phyloP scores from a whole-genome alignment of 2,797 vertebrate genomes.

The Coregonus ussuriensis region DNA sequence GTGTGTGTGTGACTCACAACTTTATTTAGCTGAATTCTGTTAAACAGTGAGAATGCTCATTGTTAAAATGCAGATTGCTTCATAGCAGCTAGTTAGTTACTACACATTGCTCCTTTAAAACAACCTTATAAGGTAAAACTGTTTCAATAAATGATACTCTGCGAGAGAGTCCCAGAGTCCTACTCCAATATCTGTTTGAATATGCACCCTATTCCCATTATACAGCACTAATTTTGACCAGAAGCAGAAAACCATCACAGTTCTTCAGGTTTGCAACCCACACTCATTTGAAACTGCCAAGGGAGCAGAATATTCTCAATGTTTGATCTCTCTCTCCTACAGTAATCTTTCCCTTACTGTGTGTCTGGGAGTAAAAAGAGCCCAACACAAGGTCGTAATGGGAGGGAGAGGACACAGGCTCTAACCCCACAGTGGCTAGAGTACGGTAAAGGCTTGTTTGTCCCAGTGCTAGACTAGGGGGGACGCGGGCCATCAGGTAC shows the following conservation, averaged over 20 bases:
- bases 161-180: not conserved
- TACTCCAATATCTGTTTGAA: not conserved
- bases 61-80: not conserved
- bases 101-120: too few species aligned
- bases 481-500: slow-evolving; percentile 6
- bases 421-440: slow-evolving; percentile 7
- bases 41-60: not conserved
- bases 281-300: slow-evolving; percentile 15
- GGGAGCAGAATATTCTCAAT: not conserved
- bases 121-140: not conserved
- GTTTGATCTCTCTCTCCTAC: not conserved
- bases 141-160: not conserved
- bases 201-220: too few species aligned
- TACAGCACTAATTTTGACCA: not conserved
- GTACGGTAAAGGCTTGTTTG: slow-evolving; percentile 3
- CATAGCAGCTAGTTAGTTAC: not conserved
- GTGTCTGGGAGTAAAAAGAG: slow-evolving; percentile 3
- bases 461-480: slow-evolving; percentile 3
- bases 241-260: not conserved
- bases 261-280: not conserved
- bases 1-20: too few species aligned
- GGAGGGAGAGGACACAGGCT: slow-evolving; percentile 24
- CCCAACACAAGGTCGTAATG: slow-evolving; percentile 15
- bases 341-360: not conserved
- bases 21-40: not conserved